phyloP scores from a whole-genome alignment of 2,797 vertebrate species.

The Chelonia mydas region DNA sequence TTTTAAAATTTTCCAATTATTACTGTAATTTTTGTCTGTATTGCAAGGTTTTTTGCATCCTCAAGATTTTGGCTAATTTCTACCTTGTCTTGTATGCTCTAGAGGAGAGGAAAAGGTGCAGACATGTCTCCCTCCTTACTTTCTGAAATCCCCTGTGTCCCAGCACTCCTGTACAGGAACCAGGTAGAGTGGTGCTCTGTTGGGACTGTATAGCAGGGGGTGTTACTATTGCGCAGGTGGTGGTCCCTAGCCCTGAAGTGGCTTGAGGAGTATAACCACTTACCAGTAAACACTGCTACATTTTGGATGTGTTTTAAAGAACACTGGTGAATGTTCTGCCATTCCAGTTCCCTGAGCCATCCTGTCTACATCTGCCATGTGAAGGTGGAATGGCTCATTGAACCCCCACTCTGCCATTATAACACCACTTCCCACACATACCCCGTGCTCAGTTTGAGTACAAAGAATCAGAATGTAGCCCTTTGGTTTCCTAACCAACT shows the following conservation, averaged over 20 bases:
- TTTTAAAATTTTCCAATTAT: not conserved
- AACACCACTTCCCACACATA: not conserved
- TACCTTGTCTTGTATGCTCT: too few relatives aligned
- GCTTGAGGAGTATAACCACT: not conserved
- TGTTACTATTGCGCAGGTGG: not conserved
- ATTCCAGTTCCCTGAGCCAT: not conserved
- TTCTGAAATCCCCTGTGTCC: not conserved
- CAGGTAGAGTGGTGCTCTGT: not conserved
- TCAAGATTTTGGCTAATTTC: not conserved
- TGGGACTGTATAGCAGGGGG: not conserved
- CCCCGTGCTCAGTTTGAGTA: not conserved
- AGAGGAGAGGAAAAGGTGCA: not conserved
- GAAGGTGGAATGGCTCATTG: not conserved
- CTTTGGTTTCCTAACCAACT: constrained; percentile 18
- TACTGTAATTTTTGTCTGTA: not conserved
- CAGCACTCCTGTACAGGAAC: not conserved
- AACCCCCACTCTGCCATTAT: not conserved
- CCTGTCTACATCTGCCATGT: not conserved
- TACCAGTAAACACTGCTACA: not conserved
- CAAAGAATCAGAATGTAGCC: not conserved
- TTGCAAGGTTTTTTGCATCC: not conserved
- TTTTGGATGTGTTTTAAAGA: not conserved
- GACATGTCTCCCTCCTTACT: not conserved
- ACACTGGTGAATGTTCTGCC: not conserved
- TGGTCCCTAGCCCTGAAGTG: not conserved